Conservation (phyloP, 2,888 invertebrate species). For the Ptychoptera albimana region DNA sequence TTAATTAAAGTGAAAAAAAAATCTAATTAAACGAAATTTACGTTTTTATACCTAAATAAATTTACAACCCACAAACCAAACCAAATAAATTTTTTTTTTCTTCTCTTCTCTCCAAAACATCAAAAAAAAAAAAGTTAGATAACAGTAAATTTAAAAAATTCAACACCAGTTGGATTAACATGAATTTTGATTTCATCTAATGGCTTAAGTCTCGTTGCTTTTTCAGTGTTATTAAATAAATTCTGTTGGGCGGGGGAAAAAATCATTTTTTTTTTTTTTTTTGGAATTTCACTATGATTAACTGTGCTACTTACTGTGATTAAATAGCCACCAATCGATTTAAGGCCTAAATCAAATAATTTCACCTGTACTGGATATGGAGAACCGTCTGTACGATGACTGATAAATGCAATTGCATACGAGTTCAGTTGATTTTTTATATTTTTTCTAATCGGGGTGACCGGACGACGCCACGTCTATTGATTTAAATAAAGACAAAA, state of each 20-base stretch:
- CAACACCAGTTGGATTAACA: constrained; percentile 16
- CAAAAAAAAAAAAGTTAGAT: not conserved
- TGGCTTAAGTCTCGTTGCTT: constrained; percentile 8
- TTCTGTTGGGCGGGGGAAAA: too few species aligned
- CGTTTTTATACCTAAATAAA: too few species aligned
- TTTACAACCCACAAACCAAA: too few species aligned
- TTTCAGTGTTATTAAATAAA: constrained; percentile 12
- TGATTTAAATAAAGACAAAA: constrained; percentile 4
- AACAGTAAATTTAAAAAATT: constrained; percentile 16
- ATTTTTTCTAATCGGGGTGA: constrained; percentile 20
- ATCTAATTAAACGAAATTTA: too few species aligned
- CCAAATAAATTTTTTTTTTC: too few species aligned
- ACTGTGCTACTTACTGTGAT: constrained; percentile 18
- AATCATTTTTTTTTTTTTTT: too few species aligned
- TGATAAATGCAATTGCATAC: constrained; percentile 32
- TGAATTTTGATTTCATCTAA: constrained; percentile 12
- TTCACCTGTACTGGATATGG: constrained; percentile 21
- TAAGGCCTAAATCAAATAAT: constrained; percentile 25
- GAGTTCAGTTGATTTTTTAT: constrained; percentile 23
- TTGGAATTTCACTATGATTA: too few species aligned
- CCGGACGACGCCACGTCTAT: constrained; percentile 30
- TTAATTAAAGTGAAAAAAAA: too few species aligned
- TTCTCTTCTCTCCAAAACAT: too few species aligned
- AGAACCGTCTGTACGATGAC: constrained; percentile 28
- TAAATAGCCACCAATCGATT: constrained; percentile 19